Base-by-base conservation (phyloP, 2,888 invertebrate species). In the Therioaphis trifolii region DNA sequence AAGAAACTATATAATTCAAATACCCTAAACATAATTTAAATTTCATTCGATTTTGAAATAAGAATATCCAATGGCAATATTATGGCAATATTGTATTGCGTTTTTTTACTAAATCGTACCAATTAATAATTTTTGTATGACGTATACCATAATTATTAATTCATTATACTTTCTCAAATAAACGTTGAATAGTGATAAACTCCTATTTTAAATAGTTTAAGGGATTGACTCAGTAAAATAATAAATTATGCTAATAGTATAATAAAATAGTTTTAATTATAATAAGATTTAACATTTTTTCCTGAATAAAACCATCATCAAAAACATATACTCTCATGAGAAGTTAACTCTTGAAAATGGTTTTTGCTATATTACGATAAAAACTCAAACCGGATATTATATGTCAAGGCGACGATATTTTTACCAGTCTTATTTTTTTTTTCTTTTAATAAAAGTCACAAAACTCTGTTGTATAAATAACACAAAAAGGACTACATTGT, bases 361-460 rank as follows among this genome's bases (percentile, higher is more conserved):
- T 58, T 55, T 43, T 75, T 24, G 27, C 12, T 75, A 11, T 40
- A 75, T 55, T 75, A 58, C 18, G 35, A 49, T 61, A 66, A 21
- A 12, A 66, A 66, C 66, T 77, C 52, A 21, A 49, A 52, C 49
- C 66, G 77, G 77, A 77, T 52, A 68, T 78, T 78, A 78, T 68
- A 40, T 12, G 35, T 68, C 35, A 12, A 7, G 35, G 5, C 12
- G 40, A 40, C 52, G 35, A 52, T 78, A 78, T 68, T 66, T 78
- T 76, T 61, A 35, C 61, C 27, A 46, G 61, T 46, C n/a, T 61
- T 61, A 61, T 75, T 75, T 75, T 12, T 63, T 63, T 61, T 77
- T 63, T 63, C 43, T 77, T 63, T 76, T 29, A n/a, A 49, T 76
- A 63, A 29, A 76, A 63, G 7, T 49, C 63, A 63, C 18, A 66